phyloP scores from a whole-genome alignment of 2,113 vertebrate genomes.

The Psophia crepitans region DNA sequence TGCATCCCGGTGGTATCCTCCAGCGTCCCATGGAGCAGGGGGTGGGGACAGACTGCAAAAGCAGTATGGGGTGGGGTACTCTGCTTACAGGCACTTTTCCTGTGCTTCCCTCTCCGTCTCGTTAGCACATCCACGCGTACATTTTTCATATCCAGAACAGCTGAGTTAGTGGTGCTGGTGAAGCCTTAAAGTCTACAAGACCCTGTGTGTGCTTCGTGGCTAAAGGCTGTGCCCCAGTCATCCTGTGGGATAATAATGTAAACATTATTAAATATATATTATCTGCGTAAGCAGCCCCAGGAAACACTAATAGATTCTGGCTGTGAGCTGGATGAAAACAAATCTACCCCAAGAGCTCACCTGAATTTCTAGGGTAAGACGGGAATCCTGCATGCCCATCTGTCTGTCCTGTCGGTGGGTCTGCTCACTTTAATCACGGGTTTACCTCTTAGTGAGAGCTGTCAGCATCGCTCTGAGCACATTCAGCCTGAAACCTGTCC shows the following conservation, averaged over 20 bases:
- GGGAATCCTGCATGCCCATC: accelerated
- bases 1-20: neutral
- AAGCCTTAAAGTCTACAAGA: neutral
- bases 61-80: accelerated
- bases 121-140: neutral
- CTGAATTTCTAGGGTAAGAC: neutral
- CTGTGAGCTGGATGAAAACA: neutral
- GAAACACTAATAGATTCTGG: neutral
- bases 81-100: neutral
- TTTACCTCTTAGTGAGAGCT: neutral
- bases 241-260: neutral
- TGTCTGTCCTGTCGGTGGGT: neutral
- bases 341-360: neutral
- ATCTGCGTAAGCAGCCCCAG: neutral
- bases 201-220: neutral
- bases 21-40: neutral
- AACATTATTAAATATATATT: neutral
- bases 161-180: neutral
- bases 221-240: neutral
- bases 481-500: neutral
- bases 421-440: neutral
- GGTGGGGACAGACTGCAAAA: neutral
- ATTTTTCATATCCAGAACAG: neutral
- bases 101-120: neutral
- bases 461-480: neutral